Percentiles rank a stretch among this genome's conserved stretches.
Evolutionary conservation across 2,888 invertebrate species (phyloP).

Genomic region (Limnephilus rhombicus): DNA sequence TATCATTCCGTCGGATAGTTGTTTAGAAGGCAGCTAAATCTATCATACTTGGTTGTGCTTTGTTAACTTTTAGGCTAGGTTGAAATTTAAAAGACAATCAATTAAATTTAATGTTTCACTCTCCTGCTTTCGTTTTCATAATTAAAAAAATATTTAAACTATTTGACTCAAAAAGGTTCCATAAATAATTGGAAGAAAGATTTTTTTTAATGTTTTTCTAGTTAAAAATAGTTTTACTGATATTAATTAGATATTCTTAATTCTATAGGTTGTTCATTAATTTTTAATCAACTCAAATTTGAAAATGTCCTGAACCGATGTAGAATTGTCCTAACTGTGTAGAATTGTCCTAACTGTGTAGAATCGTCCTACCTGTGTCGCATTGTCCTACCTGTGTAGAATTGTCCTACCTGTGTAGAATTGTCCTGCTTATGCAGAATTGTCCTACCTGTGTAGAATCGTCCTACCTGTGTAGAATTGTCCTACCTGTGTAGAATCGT

Average conservation of each 20-base stretch:
- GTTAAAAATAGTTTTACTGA: background rate
- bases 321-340: background rate
- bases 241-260: background rate
- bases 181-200: background rate
- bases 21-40: background rate
- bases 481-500: too few relatives aligned
- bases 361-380: background rate
- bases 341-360: too few relatives aligned
- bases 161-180: background rate
- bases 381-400: background rate
- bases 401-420: background rate
- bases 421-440: background rate
- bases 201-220: background rate
- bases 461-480: background rate
- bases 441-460: background rate
- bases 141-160: background rate
- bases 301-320: background rate
- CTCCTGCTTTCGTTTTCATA: background rate
- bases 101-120: background rate
- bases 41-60: background rate
- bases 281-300: background rate
- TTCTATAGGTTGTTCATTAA: background rate
- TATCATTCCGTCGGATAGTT: background rate
- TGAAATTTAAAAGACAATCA: background rate
- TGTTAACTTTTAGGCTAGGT: background rate